phyloP scores from a whole-genome alignment of 2,113 vertebrate genomes.

The Gymnarchus niloticus region DNA sequence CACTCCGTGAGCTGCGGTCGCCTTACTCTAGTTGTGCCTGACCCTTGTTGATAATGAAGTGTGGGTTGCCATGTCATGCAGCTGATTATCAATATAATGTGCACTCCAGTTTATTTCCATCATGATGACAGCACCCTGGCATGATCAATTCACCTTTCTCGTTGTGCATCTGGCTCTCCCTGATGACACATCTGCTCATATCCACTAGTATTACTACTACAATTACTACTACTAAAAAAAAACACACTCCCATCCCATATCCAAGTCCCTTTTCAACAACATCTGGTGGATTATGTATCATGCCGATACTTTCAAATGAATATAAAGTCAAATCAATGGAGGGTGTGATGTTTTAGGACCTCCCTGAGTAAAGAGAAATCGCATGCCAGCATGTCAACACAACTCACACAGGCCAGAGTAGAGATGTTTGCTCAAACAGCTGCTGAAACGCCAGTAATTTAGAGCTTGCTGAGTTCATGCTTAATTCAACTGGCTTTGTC shows the following conservation, averaged over 20 bases:
- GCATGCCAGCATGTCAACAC: constrained; percentile 14
- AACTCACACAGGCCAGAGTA: background rate
- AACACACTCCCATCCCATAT: background rate
- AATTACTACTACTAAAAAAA: background rate
- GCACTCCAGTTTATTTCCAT: background rate
- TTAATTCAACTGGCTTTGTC: constrained; percentile 26
- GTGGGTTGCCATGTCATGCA: background rate
- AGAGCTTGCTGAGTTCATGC: constrained; percentile 23
- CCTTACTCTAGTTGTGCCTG: background rate
- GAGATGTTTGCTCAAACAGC: background rate
- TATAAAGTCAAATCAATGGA: constrained; percentile 9
- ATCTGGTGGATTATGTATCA: background rate
- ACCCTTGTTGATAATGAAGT: background rate
- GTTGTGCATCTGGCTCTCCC: background rate
- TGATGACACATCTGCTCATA: background rate
- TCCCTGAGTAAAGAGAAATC: constrained; percentile 6
- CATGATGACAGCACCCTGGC: background rate
- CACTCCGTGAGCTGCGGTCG: background rate
- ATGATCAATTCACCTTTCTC: background rate
- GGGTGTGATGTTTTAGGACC: background rate
- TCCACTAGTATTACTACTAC: background rate
- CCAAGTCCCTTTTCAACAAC: background rate
- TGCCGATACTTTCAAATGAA: constrained; percentile 11
- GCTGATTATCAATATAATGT: background rate
- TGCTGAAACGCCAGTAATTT: constrained; percentile 5